A percentile compares a stretch with the other conserved stretches of the same genome.
Conservation (phyloP, 2,113 vertebrate genomes). For the Chaetorhynchus papuensis region DNA sequence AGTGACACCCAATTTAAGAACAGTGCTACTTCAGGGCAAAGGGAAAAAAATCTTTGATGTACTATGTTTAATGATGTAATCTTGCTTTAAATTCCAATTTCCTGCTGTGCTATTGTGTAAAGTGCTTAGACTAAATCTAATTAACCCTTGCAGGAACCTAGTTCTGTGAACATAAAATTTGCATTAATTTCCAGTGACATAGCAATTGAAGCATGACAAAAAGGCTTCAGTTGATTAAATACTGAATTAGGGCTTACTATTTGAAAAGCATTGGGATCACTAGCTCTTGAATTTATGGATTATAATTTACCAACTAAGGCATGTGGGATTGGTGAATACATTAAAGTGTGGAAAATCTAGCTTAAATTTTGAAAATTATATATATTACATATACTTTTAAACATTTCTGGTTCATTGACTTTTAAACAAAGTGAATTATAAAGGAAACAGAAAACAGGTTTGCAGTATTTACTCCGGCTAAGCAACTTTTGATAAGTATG, state of each 20-base stretch:
- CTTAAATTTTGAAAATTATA: not conserved
- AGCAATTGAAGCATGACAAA: not conserved
- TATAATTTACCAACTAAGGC: not conserved
- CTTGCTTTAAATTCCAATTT: not conserved
- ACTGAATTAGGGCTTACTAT: not conserved
- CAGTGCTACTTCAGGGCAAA: not conserved
- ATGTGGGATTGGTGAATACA: not conserved
- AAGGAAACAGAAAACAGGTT: not conserved
- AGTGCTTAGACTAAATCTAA: not conserved
- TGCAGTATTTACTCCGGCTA: not conserved
- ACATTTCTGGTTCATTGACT: not conserved
- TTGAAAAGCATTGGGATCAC: not conserved
- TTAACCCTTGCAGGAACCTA: not conserved
- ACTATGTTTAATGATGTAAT: not conserved
- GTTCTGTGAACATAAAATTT: not conserved
- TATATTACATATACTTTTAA: not conserved
- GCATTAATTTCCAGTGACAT: not conserved
- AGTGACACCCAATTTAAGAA: not conserved
- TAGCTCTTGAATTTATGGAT: not conserved
- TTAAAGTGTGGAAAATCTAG: not conserved
- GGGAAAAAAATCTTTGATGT: not conserved
- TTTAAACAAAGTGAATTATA: not conserved
- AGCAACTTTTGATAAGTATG: not conserved
- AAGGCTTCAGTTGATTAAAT: not conserved
- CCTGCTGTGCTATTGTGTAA: not conserved